A percentile compares a stretch with the other conserved stretches of the same genome.
Conservation (phyloP, 2,888 invertebrate species). For the Thera obeliscata region DNA sequence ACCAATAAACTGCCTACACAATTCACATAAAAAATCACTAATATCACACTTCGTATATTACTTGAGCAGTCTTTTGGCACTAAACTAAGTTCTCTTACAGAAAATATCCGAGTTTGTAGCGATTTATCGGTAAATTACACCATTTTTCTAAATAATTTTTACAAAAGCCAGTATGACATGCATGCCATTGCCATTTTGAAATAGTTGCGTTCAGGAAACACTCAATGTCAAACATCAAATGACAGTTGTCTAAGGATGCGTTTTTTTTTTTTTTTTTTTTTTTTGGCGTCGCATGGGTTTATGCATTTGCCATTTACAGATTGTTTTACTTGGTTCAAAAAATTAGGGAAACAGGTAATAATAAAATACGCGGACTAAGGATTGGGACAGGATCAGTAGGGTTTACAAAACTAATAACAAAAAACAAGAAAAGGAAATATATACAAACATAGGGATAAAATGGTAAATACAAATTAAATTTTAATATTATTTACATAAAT, state of each 20-base stretch:
- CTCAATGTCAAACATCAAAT: conserved; percentile 35
- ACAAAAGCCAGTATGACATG: conserved; percentile 76
- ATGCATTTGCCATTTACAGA: too few relatives aligned
- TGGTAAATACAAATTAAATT: too few relatives aligned
- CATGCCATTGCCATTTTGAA: conserved; percentile 78
- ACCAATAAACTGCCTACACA: conserved; percentile 76
- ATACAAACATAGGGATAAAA: too few relatives aligned
- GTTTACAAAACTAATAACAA: too few relatives aligned
- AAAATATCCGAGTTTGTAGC: conserved; percentile 44
- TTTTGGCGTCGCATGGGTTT: too few relatives aligned
- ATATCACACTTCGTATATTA: conserved; percentile 48
- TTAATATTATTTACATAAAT: too few relatives aligned
- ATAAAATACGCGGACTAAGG: too few relatives aligned
- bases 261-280: too few relatives aligned
- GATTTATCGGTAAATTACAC: conserved; percentile 54
- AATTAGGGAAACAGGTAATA: too few relatives aligned
- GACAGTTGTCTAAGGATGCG: conserved; percentile 54
- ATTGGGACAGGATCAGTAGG: too few relatives aligned
- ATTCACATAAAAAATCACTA: conserved; percentile 57
- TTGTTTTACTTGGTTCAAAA: too few relatives aligned
- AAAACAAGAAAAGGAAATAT: too few relatives aligned
- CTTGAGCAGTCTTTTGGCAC: conserved; percentile 57
- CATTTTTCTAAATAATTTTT: conserved; percentile 63
- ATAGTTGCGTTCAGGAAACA: conserved; percentile 70
- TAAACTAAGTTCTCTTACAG: conserved; percentile 42